A percentile compares a stretch with the other conserved stretches of the same genome.
Evolutionary conservation across 2,888 invertebrate genomes (phyloP).

Genomic region (Dichetophora obliterata): DNA sequence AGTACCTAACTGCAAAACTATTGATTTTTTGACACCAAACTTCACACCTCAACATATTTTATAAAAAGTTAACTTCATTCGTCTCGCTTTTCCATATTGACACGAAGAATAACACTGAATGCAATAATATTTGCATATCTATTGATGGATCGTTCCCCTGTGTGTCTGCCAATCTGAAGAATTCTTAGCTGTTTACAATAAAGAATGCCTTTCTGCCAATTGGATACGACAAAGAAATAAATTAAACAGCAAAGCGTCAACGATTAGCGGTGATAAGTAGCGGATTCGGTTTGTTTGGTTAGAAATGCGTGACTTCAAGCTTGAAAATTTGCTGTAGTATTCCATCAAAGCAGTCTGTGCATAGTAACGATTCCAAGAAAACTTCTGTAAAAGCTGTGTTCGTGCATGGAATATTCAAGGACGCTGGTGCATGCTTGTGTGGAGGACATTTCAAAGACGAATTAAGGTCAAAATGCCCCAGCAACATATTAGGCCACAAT

Average conservation of each 20-base stretch:
- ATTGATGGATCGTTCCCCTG: slow-evolving; percentile 31
- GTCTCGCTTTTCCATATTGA: background rate
- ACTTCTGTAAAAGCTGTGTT: background rate
- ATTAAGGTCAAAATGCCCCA: background rate
- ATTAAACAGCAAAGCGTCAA: background rate
- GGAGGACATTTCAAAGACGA: background rate
- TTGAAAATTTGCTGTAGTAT: too few species aligned
- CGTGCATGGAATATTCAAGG: slow-evolving; percentile 32
- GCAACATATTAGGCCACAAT: background rate
- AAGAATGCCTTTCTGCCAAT: background rate
- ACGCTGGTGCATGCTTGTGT: background rate
- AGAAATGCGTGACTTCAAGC: background rate
- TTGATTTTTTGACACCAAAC: too few species aligned
- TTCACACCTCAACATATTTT: too few species aligned
- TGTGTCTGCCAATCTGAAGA: slow-evolving; percentile 19
- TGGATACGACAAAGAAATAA: background rate
- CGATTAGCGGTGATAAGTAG: slow-evolving; percentile 37
- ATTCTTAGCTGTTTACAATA: background rate
- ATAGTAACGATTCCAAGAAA: slow-evolving; percentile 11
- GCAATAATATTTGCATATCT: slow-evolving; percentile 19
- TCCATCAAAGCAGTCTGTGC: background rate
- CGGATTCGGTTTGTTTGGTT: slow-evolving; percentile 23
- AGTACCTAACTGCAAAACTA: too few species aligned
- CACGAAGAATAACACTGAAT: slow-evolving; percentile 15
- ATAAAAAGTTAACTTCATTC: background rate